These are phyloP conservation scores for Leptodactylus fuscus DNA, from an alignment of 2,113 vertebrate genomes.

Conservation along the genomic window DNA sequence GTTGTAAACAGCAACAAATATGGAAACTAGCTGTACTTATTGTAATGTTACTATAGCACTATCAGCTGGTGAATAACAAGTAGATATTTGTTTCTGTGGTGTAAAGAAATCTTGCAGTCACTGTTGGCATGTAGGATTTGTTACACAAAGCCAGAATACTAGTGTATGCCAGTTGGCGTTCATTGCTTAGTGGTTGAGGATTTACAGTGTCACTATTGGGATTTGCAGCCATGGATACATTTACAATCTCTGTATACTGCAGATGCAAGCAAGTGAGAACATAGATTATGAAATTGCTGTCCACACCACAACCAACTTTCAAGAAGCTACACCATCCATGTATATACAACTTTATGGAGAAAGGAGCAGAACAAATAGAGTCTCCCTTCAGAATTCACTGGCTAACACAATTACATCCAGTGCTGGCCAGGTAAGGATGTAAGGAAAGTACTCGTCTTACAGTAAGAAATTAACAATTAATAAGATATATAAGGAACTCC, in stretches of 20 bases:
- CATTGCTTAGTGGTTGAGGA: neutral
- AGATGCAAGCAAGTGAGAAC: constrained; percentile 7
- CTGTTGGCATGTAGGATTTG: too few relatives aligned
- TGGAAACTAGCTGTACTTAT: too few relatives aligned
- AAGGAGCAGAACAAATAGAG: neutral
- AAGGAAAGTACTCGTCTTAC: neutral
- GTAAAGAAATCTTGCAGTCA: neutral
- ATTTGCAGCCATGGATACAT: neutral
- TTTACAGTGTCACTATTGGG: too few relatives aligned
- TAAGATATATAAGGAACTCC: too few relatives aligned
- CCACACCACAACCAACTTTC: neutral
- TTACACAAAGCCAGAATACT: neutral
- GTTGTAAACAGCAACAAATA: too few relatives aligned
- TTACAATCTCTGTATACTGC: neutral
- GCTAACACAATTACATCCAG: neutral
- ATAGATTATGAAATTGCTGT: constrained; percentile 46
- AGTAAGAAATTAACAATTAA: neutral
- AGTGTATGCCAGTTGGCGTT: neutral
- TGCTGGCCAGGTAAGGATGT: constrained; percentile 32
- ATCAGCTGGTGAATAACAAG: too few relatives aligned
- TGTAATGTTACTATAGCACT: too few relatives aligned
- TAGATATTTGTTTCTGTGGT: neutral
- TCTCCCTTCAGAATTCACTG: constrained; percentile 4
- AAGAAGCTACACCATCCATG: neutral
- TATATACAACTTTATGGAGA: constrained; percentile 32